Evolutionary conservation across 2,113 vertebrate genomes (phyloP).

Genomic region (Phyllopteryx taeniolatus): DNA sequence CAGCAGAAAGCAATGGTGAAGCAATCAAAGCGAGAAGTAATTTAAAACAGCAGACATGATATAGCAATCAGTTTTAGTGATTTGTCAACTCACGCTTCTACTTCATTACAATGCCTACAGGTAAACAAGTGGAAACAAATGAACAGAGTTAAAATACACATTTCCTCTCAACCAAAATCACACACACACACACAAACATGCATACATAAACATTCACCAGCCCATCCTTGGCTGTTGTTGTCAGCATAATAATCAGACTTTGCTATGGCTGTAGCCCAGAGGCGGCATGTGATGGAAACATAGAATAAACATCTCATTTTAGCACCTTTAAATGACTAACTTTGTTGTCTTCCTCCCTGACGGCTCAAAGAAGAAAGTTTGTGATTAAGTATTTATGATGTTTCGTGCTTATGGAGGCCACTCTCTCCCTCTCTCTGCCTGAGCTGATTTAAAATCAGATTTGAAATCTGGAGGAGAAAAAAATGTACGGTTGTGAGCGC

Average conservation of each 20-base stretch:
- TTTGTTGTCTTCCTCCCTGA: conserved; percentile 64
- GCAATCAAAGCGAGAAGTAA: conserved; percentile 39
- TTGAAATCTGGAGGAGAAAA: conserved; percentile 15
- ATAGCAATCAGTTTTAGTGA: conserved; percentile 46
- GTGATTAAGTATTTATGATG: conserved; percentile 69
- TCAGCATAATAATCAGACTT: conserved; percentile 64
- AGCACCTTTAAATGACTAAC: conserved; percentile 67
- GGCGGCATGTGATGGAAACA: conserved; percentile 64
- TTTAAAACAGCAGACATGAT: conserved; percentile 50
- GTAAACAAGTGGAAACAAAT: conserved; percentile 59
- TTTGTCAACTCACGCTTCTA: conserved; percentile 52
- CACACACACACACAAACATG: conserved; percentile 15
- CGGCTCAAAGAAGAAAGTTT: conserved; percentile 51
- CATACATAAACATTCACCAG: conserved; percentile 15
- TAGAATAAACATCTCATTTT: conserved; percentile 68
- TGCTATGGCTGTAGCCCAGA: conserved; percentile 56
- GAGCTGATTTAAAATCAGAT: background rate
- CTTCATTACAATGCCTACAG: conserved; percentile 49
- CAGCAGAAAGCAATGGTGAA: conserved; percentile 21
- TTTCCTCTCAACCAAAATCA: conserved; percentile 31
- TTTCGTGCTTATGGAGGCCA: conserved; percentile 51
- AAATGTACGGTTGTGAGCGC: conserved; percentile 7
- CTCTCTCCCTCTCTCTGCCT: conserved; percentile 19
- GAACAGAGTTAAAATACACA: conserved; percentile 43
- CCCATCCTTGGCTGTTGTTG: conserved; percentile 52